A percentile compares a stretch with the other conserved stretches of the same genome.
Evolutionary conservation across 2,888 invertebrate genomes (phyloP).

Genomic region (Rhagium mordax): DNA sequence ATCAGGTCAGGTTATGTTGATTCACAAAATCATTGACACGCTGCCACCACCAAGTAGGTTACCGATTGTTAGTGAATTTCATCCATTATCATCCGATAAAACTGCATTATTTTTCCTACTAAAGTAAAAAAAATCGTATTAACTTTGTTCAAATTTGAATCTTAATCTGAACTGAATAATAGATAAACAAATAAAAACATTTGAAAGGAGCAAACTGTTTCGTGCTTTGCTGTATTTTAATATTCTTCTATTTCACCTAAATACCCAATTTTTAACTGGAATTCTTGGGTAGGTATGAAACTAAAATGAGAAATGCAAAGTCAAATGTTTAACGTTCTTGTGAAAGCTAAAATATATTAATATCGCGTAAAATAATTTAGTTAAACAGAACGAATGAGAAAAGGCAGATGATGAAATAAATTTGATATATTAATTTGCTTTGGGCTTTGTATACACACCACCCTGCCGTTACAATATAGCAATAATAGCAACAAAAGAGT

Average conservation of each 20-base stretch:
- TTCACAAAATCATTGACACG: too few species aligned
- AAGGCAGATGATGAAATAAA: constrained; percentile 33
- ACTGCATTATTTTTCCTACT: too few species aligned
- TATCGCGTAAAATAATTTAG: constrained; percentile 26
- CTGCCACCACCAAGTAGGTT: too few species aligned
- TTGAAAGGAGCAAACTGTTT: not conserved
- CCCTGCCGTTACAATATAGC: constrained; percentile 18
- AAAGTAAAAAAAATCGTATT: too few species aligned
- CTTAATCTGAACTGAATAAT: too few species aligned
- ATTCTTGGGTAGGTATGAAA: constrained; percentile 13
- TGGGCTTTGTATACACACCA: constrained; percentile 32
- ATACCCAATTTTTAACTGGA: not conserved
- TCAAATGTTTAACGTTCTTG: constrained; percentile 13
- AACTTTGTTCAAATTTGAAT: too few species aligned
- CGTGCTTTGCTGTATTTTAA: not conserved
- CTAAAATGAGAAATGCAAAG: not conserved
- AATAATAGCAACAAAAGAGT: constrained; percentile 40
- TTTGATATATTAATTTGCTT: constrained; percentile 35
- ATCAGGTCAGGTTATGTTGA: too few species aligned
- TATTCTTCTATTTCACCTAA: not conserved
- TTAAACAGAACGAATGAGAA: constrained; percentile 18
- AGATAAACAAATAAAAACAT: not conserved
- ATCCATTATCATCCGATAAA: too few species aligned
- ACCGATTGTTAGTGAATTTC: too few species aligned
- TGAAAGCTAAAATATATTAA: constrained; percentile 18